Base-by-base conservation (phyloP, 2,888 invertebrate species). In the Pherbina coryleti region DNA sequence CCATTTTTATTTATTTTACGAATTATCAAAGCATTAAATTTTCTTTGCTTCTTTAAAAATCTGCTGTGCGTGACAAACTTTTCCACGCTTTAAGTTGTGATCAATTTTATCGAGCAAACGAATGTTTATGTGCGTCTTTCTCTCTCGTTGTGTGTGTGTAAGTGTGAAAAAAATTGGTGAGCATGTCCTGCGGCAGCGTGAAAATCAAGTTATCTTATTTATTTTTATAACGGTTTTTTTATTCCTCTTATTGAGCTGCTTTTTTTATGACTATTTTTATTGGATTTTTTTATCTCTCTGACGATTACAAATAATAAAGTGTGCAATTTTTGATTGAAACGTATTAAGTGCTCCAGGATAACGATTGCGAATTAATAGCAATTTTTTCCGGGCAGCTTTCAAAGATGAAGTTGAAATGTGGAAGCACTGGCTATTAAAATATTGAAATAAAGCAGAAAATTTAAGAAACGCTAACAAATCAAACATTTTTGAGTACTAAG, bases 11-110 rank as follows among this genome's bases (percentile, higher is more conserved):
- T 19, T 34, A 19, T 25, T 34, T 66, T 9, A 14, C 5, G 60
- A 60, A 60, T 25, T 8, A 28, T 25, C 22, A 28, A 28, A 28
- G 9, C 14, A 17, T 62, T 28, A 28, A 25, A 67, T 67, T 44
- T 67, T 22, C 11, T 44, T 28, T 19, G 11, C 1, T 67, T 44
- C 22, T 67, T 37, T 2, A n/a, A 28, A 69, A 69, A 69, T 69
- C 69, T 69, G 3, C 22, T 25, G 72, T 72, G 60, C 55, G 72
- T 72, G 72, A 19, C 19, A 14, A 72, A 22, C 72, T 72, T 34
- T 70, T 31, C n/a, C n/a, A 5, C 34, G 72, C 57, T 28, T 62
- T 7, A 62, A 28, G 60, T 31, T 28, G 5, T n/a, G 64, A n/a
- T 44, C 11, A 44, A 14, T 44, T 44, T 14, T 44, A 1, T 44